Base-by-base conservation (phyloP, 2,888 invertebrate species). In the Agrypnus murinus region DNA sequence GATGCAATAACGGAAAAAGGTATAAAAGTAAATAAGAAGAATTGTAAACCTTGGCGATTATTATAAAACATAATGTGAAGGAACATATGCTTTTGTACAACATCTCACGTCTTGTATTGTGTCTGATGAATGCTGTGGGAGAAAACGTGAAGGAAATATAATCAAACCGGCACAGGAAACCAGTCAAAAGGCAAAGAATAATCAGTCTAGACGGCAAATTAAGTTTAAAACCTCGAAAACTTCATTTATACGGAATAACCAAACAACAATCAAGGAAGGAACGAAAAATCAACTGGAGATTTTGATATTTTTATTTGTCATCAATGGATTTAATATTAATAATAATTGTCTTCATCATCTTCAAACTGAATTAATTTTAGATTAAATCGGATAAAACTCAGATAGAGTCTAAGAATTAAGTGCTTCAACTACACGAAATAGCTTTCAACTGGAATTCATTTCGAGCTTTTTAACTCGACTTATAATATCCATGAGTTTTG, bases 91-190 rank as follows among this genome's bases (percentile, higher is more conserved):
- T 38, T 66, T 66, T 48, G 50, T 59, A 17, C 38, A 31, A 62
- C 68, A 57, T 46, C 71, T 73, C 75, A 75, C 74, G 70, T 74
- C 72, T 66, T 65, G 50, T 62, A 75, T 73, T 75, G 71, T 73
- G 69, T 40, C 48, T 71, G 73, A 69, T 71, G 73, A 75, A 74
- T 74, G 64, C 60, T 71, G 69, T 48, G 69, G 68, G 71, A 38
- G 69, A 65, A 73, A 73, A 75, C 75, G 75, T 74, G 74, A 74
- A 67, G 69, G 67, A 73, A 72, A 75, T 74, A 74, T 68, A 74
- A 74, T 68, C 65, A 65, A 66, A 46, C 31, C 58, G 53, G 43
- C 25, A 40, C 66, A 48, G 59, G 66, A 60, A 59, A 50, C 59
- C 50, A 45, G 40, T 65, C 36, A 66, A 50, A 64, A 60, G 57